These are phyloP conservation scores for Poeciliopsis retropinna DNA, from an alignment of 2,113 vertebrate genomes.

Conservation along the genomic window DNA sequence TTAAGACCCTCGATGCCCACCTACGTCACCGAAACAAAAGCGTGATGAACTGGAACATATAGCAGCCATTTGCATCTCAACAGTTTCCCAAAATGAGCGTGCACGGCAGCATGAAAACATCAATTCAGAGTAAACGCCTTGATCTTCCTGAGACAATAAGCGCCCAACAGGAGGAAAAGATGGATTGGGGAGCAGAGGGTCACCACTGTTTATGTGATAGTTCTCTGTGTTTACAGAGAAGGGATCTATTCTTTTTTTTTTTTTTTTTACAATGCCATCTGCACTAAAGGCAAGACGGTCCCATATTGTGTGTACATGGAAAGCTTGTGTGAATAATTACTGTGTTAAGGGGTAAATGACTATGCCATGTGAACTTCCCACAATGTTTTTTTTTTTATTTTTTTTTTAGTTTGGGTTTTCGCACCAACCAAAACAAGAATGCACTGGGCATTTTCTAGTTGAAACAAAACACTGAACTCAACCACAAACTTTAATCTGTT, in stretches of 20 bases:
- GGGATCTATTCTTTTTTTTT: constrained; percentile 18
- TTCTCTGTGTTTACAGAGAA: constrained; percentile 79
- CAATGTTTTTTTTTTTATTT: constrained; percentile 69
- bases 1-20: constrained; percentile 11
- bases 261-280: constrained; percentile 78
- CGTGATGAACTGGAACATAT: constrained; percentile 51
- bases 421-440: constrained; percentile 76
- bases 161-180: constrained; percentile 77
- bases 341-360: constrained; percentile 73
- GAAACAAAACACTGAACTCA: constrained; percentile 63
- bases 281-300: constrained; percentile 67
- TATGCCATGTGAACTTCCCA: constrained; percentile 81
- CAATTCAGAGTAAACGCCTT: constrained; percentile 57
- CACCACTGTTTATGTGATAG: constrained; percentile 82
- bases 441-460: constrained; percentile 78
- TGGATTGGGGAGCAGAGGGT: constrained; percentile 77
- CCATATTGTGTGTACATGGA: constrained; percentile 68
- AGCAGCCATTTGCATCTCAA: constrained; percentile 70
- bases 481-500: constrained; percentile 60
- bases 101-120: constrained; percentile 61
- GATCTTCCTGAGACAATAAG: constrained; percentile 70
- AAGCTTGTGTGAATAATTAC: constrained; percentile 75
- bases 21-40: constrained; percentile 58
- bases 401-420: constrained; percentile 57
- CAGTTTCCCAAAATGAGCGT: constrained; percentile 45